These are phyloP conservation scores for Anolis carolinensis DNA, from an alignment of 2,113 vertebrate species.

Conservation along the genomic window DNA sequence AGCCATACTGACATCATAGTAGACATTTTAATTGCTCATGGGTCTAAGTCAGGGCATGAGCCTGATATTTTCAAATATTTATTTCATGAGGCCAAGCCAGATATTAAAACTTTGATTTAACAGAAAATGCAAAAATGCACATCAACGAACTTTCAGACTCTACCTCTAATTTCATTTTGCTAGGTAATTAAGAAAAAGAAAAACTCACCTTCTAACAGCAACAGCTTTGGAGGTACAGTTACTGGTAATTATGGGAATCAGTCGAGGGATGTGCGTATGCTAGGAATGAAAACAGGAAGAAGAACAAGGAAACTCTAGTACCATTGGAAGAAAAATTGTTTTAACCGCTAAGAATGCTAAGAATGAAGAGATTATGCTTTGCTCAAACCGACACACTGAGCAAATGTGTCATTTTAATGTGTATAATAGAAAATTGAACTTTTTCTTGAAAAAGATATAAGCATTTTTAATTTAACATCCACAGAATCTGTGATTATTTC, in stretches of 20 bases:
- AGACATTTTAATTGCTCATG: neutral
- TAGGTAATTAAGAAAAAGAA: slow-evolving; percentile 22
- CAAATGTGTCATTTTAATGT: neutral
- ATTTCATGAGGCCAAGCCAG: neutral
- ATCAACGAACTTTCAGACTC: neutral
- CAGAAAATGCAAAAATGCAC: neutral
- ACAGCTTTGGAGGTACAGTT: slow-evolving; percentile 98
- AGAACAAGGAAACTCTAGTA: slow-evolving; percentile 32
- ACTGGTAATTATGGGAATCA: slow-evolving; percentile 98
- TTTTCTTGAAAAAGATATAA: neutral
- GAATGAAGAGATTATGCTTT: neutral
- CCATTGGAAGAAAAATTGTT: neutral
- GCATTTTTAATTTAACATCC: neutral
- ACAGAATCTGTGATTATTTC: slow-evolving; percentile 7
- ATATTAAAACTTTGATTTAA: neutral
- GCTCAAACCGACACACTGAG: neutral
- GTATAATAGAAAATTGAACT: neutral
- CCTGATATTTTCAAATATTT: neutral
- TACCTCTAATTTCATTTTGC: neutral
- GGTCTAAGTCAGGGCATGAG: neutral
- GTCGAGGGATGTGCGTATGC: slow-evolving; percentile 94
- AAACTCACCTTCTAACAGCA: slow-evolving; percentile 91
- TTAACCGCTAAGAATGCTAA: neutral
- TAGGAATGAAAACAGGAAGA: slow-evolving; percentile 61
- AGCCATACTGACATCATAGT: neutral